Base-by-base conservation (phyloP, 2,113 vertebrate genomes). In the Petrocephalus microphthalmus region DNA sequence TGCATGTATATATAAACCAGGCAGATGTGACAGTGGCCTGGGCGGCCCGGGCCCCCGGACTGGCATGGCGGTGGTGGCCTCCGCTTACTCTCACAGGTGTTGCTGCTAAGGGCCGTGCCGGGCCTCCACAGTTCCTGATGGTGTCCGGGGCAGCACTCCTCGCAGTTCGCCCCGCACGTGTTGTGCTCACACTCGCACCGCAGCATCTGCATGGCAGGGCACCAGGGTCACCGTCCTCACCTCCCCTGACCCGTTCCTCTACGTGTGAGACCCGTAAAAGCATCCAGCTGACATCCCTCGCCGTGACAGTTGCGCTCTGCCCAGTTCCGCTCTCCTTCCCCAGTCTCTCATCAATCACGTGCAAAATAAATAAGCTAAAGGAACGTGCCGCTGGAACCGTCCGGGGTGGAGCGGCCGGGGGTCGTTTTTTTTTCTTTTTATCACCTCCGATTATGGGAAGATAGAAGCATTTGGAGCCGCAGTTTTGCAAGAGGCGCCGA, bases 171-270 rank as follows among this genome's bases (percentile, higher is more conserved):
- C 0, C 98, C 98, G 89, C 98, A 99, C 0, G 98, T 99, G 88
- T 99, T 96, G 91, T 99, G 98, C 57, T 99, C 98, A 93, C 98
- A 99, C 22, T 96, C 96, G 91, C 98, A 99, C 10, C 96, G 95
- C 2, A 98, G 92, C 94, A 96, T 97, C 98, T 99, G 91, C 51
- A 57, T 47, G 49, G 49, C 90, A 83, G 88, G 60, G 87, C 11
- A 89, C 85, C 87, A 87, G 10, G 29, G 47, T 86, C 47, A 87
- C 5, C 0, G 22, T n/a, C 81, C 49, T 22, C 19, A 8, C 17
- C 20, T 10, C 81, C 81, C 42, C 45, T 82, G 78, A 45, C 17
- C 37, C 78, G n/a, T 49, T 45, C 78, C 45, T 7, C 42, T 29
- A n/a, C 3, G 37, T 7, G 54, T 86, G 51, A 57, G 42, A 45